Evolutionary conservation across 2,888 invertebrate species (phyloP).

Genomic region (Scrobipalpa costella): DNA sequence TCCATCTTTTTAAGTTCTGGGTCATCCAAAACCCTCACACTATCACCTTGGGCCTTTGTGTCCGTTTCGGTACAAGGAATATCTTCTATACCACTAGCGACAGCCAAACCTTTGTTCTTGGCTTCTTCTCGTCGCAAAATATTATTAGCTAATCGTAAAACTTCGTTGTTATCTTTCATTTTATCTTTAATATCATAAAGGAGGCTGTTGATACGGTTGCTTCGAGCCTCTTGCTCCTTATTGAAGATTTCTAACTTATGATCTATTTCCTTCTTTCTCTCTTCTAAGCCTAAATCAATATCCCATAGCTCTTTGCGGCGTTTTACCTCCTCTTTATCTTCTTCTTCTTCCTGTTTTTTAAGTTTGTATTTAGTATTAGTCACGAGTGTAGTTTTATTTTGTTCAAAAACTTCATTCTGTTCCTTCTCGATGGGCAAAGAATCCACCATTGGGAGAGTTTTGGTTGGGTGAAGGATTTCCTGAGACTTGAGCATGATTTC

Average conservation of each 20-base stretch:
- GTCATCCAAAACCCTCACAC: constrained; percentile 34
- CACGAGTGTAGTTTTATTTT: constrained; percentile 16
- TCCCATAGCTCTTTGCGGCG: constrained; percentile 60
- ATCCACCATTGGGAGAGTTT: constrained; percentile 14
- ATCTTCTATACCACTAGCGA: constrained; percentile 37
- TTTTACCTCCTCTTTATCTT: constrained; percentile 36
- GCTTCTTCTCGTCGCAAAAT: constrained; percentile 60
- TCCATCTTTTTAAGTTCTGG: constrained; percentile 29
- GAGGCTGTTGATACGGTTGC: constrained; percentile 60
- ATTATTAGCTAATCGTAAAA: constrained; percentile 64
- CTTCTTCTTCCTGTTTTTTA: constrained; percentile 8
- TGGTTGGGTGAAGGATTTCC: constrained; percentile 59
- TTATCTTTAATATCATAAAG: constrained; percentile 69
- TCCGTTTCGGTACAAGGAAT: constrained; percentile 37
- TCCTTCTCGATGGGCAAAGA: not conserved
- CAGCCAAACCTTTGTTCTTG: constrained; percentile 41
- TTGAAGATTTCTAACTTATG: constrained; percentile 48
- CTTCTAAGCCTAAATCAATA: constrained; percentile 42
- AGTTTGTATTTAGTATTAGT: constrained; percentile 10
- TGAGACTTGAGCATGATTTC: constrained; percentile 63
- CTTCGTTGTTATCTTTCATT: constrained; percentile 73
- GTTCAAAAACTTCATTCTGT: constrained; percentile 29
- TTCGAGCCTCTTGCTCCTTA: constrained; percentile 54
- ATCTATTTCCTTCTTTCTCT: constrained; percentile 43
- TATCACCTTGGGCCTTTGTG: constrained; percentile 60